A percentile compares a stretch with the other conserved stretches of the same genome.
phyloP scores from a whole-genome alignment of 2,888 invertebrate genomes.

The Heteromyza rotundicornis region DNA sequence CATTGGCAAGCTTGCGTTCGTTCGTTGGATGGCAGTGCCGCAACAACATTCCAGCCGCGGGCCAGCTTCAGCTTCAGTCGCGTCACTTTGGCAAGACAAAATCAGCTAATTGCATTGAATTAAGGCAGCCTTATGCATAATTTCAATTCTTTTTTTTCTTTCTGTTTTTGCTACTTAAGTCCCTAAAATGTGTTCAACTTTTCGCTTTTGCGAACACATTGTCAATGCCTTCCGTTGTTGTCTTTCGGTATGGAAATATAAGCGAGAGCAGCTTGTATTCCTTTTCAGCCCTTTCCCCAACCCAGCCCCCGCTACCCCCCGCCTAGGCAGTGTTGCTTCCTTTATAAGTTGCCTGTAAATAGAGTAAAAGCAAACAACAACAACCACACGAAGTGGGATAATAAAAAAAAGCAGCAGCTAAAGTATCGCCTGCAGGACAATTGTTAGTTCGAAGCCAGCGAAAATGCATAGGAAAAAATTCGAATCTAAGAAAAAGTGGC shows the following conservation, averaged over 20 bases:
- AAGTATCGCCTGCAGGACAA: background rate
- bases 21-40: too few relatives aligned
- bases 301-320: background rate
- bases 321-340: background rate
- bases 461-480: background rate
- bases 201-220: background rate
- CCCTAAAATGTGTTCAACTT: background rate
- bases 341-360: slow-evolving; percentile 1
- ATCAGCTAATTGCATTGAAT: slow-evolving; percentile 4
- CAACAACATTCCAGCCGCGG: too few relatives aligned
- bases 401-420: background rate
- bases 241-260: too few relatives aligned
- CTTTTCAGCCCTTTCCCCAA: background rate
- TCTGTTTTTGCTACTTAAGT: background rate
- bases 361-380: too few relatives aligned
- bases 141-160: background rate
- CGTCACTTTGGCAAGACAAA: background rate
- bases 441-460: background rate
- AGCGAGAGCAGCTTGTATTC: too few relatives aligned
- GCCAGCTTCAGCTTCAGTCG: too few relatives aligned
- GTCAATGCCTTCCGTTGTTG: background rate
- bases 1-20: background rate
- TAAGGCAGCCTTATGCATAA: slow-evolving; percentile 3
- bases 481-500: background rate
- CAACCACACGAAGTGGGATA: background rate